Evolutionary conservation across 2,113 vertebrate genomes (phyloP).

Genomic region (Morone saxatilis): DNA sequence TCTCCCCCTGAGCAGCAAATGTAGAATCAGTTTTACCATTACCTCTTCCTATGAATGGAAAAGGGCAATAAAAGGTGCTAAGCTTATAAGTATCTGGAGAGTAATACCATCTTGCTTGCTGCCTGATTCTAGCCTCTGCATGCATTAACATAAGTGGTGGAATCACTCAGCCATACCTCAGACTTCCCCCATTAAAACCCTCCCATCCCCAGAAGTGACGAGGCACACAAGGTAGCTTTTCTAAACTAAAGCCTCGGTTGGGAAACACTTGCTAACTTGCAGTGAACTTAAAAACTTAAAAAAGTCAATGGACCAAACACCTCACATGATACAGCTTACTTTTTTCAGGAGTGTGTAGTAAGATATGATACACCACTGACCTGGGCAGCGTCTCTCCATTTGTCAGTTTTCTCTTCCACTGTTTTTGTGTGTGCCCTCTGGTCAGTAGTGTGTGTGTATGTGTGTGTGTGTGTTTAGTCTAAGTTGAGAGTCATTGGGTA

Average conservation of each 20-base stretch:
- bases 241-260: conserved; percentile 1
- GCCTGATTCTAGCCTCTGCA: conserved; percentile 29
- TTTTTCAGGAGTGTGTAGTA: conserved; percentile 19
- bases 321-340: conserved; percentile 13
- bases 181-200: conserved; percentile 28
- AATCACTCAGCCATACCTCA: conserved; percentile 49
- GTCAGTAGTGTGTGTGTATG: conserved; percentile 48
- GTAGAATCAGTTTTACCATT: conserved; percentile 25
- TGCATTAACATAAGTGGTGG: conserved; percentile 50
- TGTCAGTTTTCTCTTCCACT: conserved; percentile 59
- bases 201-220: conserved; percentile 38
- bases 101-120: conserved; percentile 40
- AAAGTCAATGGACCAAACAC: not conserved
- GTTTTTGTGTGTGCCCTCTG: conserved; percentile 55
- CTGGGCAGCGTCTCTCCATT: conserved; percentile 42
- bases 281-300: not conserved
- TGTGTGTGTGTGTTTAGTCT: conserved; percentile 73
- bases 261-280: conserved; percentile 28
- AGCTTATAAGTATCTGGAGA: conserved; percentile 42
- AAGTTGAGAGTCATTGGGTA: conserved; percentile 78
- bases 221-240: conserved; percentile 35
- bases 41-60: conserved; percentile 31
- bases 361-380: conserved; percentile 50
- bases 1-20: not conserved
- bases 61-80: conserved; percentile 44